A percentile compares a stretch with the other conserved stretches of the same genome.
Evolutionary conservation across 2,888 invertebrate genomes (phyloP).

Genomic region (Pherbina coryleti): DNA sequence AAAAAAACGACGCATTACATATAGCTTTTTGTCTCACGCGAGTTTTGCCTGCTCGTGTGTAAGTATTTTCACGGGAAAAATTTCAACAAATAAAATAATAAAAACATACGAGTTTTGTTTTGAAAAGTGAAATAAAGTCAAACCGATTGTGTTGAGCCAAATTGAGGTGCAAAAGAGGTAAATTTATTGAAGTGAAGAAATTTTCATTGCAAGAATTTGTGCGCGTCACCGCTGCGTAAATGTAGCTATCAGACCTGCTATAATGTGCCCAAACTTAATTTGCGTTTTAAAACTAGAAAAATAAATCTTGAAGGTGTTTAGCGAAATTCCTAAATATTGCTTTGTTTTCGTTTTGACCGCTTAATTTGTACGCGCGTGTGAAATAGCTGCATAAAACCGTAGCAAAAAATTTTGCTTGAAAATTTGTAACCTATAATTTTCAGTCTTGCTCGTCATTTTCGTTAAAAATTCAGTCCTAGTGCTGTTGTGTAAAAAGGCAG

Average conservation of each 20-base stretch:
- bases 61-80: conserved; percentile 22
- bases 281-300: too few species aligned
- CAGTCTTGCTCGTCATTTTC: conserved; percentile 33
- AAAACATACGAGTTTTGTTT: neutral
- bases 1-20: conserved; percentile 6
- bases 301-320: too few species aligned
- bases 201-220: conserved; percentile 19
- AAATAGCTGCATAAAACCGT: too few species aligned
- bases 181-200: conserved; percentile 10
- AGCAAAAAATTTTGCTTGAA: neutral
- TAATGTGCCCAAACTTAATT: neutral
- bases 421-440: conserved; percentile 31
- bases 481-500: conserved; percentile 31
- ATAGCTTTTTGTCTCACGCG: conserved; percentile 27
- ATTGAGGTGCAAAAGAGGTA: conserved; percentile 21
- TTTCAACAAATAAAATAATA: neutral
- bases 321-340: too few species aligned
- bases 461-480: conserved; percentile 37
- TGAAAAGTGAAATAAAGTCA: too few species aligned
- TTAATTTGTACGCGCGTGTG: too few species aligned
- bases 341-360: too few species aligned
- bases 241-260: neutral
- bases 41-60: conserved; percentile 2
- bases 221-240: neutral
- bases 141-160: too few species aligned